A percentile compares a stretch with the other conserved stretches of the same genome.
phyloP scores from a whole-genome alignment of 1,140 invertebrate genomes.

The Lepidurus apus region DNA sequence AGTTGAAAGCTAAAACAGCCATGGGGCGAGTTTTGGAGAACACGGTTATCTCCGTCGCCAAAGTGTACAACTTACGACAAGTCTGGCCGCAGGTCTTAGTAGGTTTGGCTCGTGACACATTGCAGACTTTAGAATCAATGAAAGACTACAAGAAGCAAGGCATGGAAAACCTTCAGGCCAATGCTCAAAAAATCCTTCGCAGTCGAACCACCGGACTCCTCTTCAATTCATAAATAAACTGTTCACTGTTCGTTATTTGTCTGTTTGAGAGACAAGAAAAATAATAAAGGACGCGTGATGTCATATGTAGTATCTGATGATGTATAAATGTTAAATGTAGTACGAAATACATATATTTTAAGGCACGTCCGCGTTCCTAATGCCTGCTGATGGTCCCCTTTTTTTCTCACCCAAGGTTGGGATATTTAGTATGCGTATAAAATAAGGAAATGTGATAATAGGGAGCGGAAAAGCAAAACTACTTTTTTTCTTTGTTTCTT shows the following conservation, averaged over 20 bases:
- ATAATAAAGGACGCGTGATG: neutral
- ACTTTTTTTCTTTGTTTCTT: constrained; percentile 3
- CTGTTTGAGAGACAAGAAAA: neutral
- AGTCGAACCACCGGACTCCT: neutral
- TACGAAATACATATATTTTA: constrained; percentile 18
- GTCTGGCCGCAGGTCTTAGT: neutral
- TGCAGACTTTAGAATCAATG: neutral
- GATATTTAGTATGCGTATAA: constrained; percentile 16
- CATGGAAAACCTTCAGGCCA: neutral
- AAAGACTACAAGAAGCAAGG: neutral
- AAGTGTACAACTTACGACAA: neutral
- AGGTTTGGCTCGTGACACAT: neutral
- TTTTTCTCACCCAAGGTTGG: neutral
- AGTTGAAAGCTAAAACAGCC: neutral
- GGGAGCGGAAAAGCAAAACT: neutral
- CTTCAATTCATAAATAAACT: neutral
- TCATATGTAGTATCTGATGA: neutral
- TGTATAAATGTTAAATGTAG: constrained; percentile 1
- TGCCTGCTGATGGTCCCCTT: neutral
- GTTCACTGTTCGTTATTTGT: neutral
- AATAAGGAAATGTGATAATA: neutral
- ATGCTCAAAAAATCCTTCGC: neutral
- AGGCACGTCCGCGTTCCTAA: neutral
- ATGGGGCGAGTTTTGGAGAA: neutral
- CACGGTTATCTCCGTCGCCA: neutral